These are phyloP conservation scores for Vimba vimba DNA, from an alignment of 2,113 vertebrate genomes.

Conservation along the genomic window DNA sequence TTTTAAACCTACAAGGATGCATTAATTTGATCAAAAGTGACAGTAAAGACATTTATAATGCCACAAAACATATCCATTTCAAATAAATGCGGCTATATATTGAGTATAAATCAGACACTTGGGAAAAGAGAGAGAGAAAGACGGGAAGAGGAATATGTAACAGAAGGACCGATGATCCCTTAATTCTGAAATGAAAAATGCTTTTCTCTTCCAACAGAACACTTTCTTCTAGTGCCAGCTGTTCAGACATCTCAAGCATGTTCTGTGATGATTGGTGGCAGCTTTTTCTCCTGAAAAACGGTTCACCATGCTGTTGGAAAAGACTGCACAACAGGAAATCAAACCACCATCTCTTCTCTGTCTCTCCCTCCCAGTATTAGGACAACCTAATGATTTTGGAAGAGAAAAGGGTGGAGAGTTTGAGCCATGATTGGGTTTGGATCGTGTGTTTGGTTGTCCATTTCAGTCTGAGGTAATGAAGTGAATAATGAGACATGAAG, in stretches of 20 bases:
- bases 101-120: neutral
- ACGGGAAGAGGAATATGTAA: neutral
- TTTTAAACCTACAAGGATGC: neutral
- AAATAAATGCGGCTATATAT: neutral
- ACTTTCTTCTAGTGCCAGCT: conserved; percentile 18
- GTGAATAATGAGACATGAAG: conserved; percentile 61
- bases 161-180: neutral
- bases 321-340: conserved; percentile 33
- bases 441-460: conserved; percentile 23
- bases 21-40: neutral
- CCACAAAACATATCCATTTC: neutral
- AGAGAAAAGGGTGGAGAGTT: conserved; percentile 44
- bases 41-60: neutral
- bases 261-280: conserved; percentile 8
- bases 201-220: neutral
- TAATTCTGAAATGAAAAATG: conserved; percentile 4
- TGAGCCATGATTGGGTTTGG: conserved; percentile 46
- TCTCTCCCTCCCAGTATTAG: neutral
- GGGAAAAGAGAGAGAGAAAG: neutral
- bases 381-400: conserved; percentile 32
- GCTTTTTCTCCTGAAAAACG: neutral
- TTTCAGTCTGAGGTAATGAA: conserved; percentile 58
- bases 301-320: neutral
- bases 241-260: conserved; percentile 3
- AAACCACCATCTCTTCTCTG: conserved; percentile 13